phyloP scores from a whole-genome alignment of 2,888 invertebrate species.

The Caenorhabditis sp. region DNA sequence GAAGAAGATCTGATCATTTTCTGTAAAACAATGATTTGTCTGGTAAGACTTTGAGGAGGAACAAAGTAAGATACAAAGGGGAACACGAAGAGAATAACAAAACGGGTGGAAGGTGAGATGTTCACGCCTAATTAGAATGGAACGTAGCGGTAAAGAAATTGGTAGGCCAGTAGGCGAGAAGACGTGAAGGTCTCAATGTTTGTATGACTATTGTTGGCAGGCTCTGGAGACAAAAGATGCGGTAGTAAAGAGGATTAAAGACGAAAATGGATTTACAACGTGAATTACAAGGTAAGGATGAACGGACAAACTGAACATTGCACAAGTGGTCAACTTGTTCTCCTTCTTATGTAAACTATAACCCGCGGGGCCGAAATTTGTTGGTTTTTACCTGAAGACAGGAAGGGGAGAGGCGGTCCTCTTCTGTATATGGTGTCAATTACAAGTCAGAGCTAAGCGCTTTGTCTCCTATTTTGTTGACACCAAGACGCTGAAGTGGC shows the following conservation, averaged over 20 bases:
- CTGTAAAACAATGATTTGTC: constrained; percentile 6
- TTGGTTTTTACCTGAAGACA: constrained; percentile 40
- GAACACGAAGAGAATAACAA: constrained; percentile 1
- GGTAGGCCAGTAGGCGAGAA: constrained; percentile 7
- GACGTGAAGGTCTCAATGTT: constrained; percentile 55
- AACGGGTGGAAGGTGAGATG: constrained; percentile 16
- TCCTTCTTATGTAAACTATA: not conserved
- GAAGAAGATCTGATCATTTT: constrained; percentile 19
- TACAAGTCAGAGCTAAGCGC: constrained; percentile 54
- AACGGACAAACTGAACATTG: not conserved
- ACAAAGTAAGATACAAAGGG: not conserved
- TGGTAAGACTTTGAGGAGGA: not conserved
- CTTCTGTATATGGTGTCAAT: constrained; percentile 46
- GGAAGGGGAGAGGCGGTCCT: constrained; percentile 31
- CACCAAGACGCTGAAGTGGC: constrained; percentile 44
- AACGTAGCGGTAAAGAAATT: constrained; percentile 32
- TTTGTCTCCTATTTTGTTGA: constrained; percentile 43
- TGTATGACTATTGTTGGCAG: constrained; percentile 27
- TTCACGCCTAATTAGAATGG: constrained; percentile 60
- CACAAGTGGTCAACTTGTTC: not conserved
- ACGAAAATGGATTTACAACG: constrained; percentile 48
- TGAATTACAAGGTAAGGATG: constrained; percentile 9
- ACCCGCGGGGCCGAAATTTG: constrained; percentile 18
- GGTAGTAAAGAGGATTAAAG: constrained; percentile 36
- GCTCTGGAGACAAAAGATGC: constrained; percentile 51